Conservation (phyloP, 2,113 vertebrate species). For the Brevimyrus niger region DNA sequence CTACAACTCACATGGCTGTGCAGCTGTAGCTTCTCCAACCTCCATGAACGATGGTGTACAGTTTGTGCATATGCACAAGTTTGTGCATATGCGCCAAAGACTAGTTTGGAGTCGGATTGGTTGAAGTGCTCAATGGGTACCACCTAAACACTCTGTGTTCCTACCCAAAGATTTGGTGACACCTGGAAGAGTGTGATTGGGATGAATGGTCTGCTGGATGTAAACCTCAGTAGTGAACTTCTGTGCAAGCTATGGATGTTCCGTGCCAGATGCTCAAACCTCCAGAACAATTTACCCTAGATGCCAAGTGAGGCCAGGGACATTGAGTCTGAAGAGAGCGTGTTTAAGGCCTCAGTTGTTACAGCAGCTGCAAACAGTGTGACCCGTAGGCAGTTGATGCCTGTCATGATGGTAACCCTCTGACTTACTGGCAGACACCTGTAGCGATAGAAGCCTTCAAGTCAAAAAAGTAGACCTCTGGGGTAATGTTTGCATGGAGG, state of each 20-base stretch:
- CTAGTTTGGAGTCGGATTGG: not conserved
- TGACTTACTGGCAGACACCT: not conserved
- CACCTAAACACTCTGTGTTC: not conserved
- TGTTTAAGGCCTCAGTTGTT: not conserved
- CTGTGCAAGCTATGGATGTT: not conserved
- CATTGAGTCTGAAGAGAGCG: not conserved
- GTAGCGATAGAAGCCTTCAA: not conserved
- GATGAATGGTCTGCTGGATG: not conserved
- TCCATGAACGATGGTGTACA: not conserved
- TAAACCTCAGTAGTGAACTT: not conserved
- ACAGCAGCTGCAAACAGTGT: not conserved
- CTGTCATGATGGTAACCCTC: not conserved
- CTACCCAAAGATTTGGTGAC: not conserved
- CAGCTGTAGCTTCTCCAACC: not conserved
- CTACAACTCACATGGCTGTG: not conserved
- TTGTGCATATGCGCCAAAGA: not conserved
- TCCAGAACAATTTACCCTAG: not conserved
- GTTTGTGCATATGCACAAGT: not conserved
- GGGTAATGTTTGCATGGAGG: not conserved
- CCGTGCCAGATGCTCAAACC: not conserved
- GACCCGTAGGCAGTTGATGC: not conserved
- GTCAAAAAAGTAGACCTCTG: not conserved
- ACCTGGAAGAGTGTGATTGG: not conserved
- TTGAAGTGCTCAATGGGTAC: not conserved
- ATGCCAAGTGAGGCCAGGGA: not conserved